Evolutionary conservation across 2,888 invertebrate species (phyloP).

Genomic region (Tubulanus polymorphus): DNA sequence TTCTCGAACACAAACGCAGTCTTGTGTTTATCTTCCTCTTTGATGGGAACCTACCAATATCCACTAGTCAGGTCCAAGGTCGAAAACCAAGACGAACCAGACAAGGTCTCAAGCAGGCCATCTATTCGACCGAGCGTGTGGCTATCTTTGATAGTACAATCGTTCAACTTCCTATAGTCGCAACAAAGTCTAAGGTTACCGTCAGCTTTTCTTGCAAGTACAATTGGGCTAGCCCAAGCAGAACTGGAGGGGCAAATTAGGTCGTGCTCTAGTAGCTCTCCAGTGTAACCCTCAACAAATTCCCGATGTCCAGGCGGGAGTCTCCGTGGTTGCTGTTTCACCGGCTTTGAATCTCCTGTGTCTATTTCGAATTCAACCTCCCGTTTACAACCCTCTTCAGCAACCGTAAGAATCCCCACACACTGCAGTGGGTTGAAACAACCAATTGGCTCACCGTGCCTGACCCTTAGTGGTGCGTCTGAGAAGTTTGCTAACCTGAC

Average conservation of each 20-base stretch:
- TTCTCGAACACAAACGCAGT: constrained; percentile 24
- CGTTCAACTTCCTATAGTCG: constrained; percentile 19
- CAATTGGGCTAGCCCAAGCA: constrained; percentile 3
- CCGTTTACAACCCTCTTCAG: no score
- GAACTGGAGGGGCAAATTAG: background rate
- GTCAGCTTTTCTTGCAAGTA: constrained; percentile 4
- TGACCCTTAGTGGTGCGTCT: background rate
- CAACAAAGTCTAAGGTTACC: background rate
- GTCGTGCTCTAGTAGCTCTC: constrained; percentile 1
- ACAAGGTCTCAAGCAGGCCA: constrained; percentile 22
- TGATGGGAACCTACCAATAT: constrained; percentile 25
- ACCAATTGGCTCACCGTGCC: background rate
- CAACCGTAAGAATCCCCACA: no score
- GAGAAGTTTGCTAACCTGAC: background rate
- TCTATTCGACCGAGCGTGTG: constrained; percentile 25
- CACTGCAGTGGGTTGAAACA: background rate
- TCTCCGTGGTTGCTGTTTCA: constrained; percentile 8
- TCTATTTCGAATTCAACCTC: constrained; percentile 10
- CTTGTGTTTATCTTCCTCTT: constrained; percentile 17
- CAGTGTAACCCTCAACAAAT: background rate
- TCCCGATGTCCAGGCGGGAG: constrained; percentile 1
- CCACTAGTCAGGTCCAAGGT: constrained; percentile 24
- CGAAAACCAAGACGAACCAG: constrained; percentile 18
- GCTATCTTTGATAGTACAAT: constrained; percentile 21
- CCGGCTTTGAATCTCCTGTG: constrained; percentile 9